Conservation (phyloP, 2,888 invertebrate genomes). For the Aleiodes leptofemur region DNA sequence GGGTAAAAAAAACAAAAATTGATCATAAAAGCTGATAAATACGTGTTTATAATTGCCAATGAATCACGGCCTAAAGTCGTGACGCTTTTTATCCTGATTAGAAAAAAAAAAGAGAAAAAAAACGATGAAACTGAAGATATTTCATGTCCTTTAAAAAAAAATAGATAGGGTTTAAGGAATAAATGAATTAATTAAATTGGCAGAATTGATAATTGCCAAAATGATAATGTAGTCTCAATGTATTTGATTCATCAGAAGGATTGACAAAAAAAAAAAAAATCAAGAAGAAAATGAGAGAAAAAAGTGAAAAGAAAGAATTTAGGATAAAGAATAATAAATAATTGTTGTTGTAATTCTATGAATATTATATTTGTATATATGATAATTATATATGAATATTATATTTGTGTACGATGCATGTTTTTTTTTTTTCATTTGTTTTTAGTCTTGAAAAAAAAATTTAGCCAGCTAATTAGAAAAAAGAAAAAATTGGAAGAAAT, state of each 20-base stretch:
- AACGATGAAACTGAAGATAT: background rate
- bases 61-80: conserved; percentile 32
- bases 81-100: conserved; percentile 16
- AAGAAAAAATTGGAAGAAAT: conserved; percentile 47
- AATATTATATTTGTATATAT: conserved; percentile 54
- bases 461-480: conserved; percentile 8
- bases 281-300: conserved; percentile 4
- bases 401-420: conserved; percentile 62
- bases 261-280: conserved; percentile 42
- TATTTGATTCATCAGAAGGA: conserved; percentile 9
- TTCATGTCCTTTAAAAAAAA: background rate
- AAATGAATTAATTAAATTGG: conserved; percentile 20
- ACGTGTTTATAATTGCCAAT: conserved; percentile 23
- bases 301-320: background rate
- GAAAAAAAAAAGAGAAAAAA: background rate
- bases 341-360: conserved; percentile 49
- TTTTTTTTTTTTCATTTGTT: conserved; percentile 31
- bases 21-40: conserved; percentile 18
- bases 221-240: conserved; percentile 28
- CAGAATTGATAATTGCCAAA: conserved; percentile 15
- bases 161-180: conserved; percentile 10
- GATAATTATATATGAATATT: conserved; percentile 54
- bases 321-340: conserved; percentile 28
- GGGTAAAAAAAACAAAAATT: background rate
- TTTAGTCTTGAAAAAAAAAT: conserved; percentile 28